Base-by-base conservation (phyloP, 53 echinoderm and acorn worm species). In the Antedon mediterranea region DNA sequence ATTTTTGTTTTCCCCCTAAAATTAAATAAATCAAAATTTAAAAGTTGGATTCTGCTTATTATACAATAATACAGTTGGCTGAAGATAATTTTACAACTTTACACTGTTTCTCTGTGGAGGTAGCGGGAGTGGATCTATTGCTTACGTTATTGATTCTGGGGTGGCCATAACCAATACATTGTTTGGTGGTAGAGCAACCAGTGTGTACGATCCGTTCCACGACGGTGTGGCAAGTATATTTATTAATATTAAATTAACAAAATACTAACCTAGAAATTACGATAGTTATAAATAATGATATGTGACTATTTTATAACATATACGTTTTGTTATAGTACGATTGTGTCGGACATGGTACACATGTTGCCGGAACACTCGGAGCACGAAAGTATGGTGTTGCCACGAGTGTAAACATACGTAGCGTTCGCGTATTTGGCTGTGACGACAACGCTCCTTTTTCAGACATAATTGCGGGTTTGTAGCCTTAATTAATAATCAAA, bases 131-230 rank as follows among this genome's bases (percentile, higher is more conserved):
- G 93, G 93, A 14, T 81, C 82, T 7, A 82, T 90, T 78, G 90
- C 85, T 8, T 93, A 93, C 87, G 90, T 93, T 32, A 84, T 93
- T 80, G 93, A 93, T 43, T 90, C 93, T 43, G 93, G 93, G 33
- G 85, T 93, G 81, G 90, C 90, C 78, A 73, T 32, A 0, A 70
- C 43, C 28, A 89, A 93, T 81, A 71, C 57, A n/a, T 87, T 89
- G 74, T 87, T 89, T 43, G 86, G 43, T 0, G 89, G 81, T 13
- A 82, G 93, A 27, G 83, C 87, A 11, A 13, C 32, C n/a, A 75
- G 72, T 75, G 83, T 81, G 30, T 81, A 85, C 33, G 91, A 90
- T 7, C 5, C 13, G 5, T 5, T 41, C 13, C 5, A 41, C 5
- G 41, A 41, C 41, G 13, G 5, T 41, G 41, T 41, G 13, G 13